Evolutionary conservation across 2,113 vertebrate genomes (phyloP).

Genomic region (Conger conger): DNA sequence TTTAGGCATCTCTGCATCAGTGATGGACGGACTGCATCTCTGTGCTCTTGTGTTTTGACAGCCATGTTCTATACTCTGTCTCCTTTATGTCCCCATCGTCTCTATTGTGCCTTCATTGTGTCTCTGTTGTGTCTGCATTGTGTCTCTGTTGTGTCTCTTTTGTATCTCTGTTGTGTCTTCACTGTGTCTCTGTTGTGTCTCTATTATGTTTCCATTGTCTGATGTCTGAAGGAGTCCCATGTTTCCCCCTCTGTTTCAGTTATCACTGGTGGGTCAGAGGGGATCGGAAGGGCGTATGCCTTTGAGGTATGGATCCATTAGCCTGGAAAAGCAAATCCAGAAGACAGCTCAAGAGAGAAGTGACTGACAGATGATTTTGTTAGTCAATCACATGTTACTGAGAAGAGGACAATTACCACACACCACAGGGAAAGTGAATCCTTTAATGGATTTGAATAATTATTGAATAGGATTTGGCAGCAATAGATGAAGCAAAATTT

Average conservation of each 20-base stretch:
- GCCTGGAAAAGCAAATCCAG: not conserved
- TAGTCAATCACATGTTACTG: not conserved
- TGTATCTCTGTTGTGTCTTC: conserved; percentile 38
- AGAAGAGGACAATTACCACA: too few species aligned
- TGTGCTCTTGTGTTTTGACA: too few species aligned
- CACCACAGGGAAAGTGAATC: too few species aligned
- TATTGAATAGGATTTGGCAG: too few species aligned
- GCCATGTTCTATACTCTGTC: not conserved
- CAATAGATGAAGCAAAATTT: too few species aligned
- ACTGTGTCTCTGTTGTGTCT: conserved; percentile 40
- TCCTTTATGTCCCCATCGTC: not conserved
- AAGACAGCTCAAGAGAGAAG: not conserved
- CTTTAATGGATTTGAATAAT: too few species aligned
- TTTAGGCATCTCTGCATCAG: too few species aligned
- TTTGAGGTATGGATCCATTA: conserved; percentile 68
- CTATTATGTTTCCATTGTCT: conserved; percentile 54
- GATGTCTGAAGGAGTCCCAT: conserved; percentile 58
- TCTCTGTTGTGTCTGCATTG: conserved; percentile 8
- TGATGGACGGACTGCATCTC: too few species aligned
- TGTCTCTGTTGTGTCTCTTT: conserved; percentile 34
- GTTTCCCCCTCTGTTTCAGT: conserved; percentile 66
- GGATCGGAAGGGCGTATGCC: conserved; percentile 82
- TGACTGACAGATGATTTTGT: not conserved
- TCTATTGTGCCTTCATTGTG: too few species aligned
- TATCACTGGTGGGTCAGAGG: conserved; percentile 83